Base-by-base conservation (phyloP, 1,140 invertebrate species). In the Eufriesea mexicana region DNA sequence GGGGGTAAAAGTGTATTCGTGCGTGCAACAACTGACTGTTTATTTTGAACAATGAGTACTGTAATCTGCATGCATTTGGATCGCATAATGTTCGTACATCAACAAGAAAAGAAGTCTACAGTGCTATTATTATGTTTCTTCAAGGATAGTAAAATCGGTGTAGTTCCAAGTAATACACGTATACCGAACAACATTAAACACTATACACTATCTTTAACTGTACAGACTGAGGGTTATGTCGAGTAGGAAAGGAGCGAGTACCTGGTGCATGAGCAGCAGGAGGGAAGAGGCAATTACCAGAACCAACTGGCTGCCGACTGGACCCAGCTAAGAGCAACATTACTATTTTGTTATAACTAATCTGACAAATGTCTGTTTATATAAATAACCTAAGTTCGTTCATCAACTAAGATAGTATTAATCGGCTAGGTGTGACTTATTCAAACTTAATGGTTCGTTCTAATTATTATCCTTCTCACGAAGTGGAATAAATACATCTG, bases 241-340 rank as follows among this genome's bases (percentile, higher is more conserved):
- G 71, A 84, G 7, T 91, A 90, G 78, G 85, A 87, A 90, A 93
- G 84, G 85, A 86, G 47, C 84, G 89, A 92, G 87, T 93, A 94
- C 93, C 93, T 94, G 91, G 91, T 87, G 90, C 87, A 87, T 93
- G 94, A 91, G 90, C 89, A 89, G 91, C 91, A 89, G 91, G 89
- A 86, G 91, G 93, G 89, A 93, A 92, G 84, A 93, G 91, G 86
- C 91, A 91, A 90, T 91, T 90, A 84, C 90, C 92, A 91, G 91
- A 91, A 92, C 91, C 90, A 90, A 90, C 89, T 89, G 92, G 92
- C 84, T 92, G 92, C 85, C 93, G 93, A 89, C 91, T 91, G 84
- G 92, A 90, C 79, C 92, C 93, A 93, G 91, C 93, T 94, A 93
- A 89, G 91, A 91, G 68, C 86, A 92, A 93, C 85, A 93, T 89